phyloP scores from a whole-genome alignment of 2,113 vertebrate genomes.

The Alligator mississippiensis region DNA sequence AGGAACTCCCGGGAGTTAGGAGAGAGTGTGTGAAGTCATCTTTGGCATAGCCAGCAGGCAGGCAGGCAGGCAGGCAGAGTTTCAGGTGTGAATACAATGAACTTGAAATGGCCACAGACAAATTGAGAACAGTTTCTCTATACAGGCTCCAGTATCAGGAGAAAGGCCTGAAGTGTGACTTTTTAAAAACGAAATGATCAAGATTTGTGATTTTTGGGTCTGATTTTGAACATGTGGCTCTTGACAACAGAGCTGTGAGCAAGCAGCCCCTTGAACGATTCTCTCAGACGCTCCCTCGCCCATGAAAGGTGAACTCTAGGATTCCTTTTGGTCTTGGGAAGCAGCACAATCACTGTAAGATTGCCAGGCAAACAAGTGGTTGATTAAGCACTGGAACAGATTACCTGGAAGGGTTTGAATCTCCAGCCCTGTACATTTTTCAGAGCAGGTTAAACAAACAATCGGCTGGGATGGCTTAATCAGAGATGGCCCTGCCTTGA shows the following conservation, averaged over 20 bases:
- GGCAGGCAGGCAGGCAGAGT: neutral
- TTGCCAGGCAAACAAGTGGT: neutral
- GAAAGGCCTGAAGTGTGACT: too few species aligned
- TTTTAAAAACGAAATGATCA: neutral
- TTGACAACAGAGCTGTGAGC: neutral
- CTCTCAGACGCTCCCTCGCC: neutral
- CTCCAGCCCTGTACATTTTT: too few species aligned
- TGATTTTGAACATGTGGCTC: neutral
- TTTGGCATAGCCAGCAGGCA: neutral
- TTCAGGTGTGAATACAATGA: neutral
- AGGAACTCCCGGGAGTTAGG: neutral
- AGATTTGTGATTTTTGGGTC: neutral
- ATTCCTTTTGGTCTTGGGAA: neutral
- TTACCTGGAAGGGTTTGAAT: too few species aligned
- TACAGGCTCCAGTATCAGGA: neutral
- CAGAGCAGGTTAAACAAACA: too few species aligned
- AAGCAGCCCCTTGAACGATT: neutral
- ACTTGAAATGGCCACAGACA: neutral
- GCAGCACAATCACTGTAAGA: neutral
- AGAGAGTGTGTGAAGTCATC: neutral
- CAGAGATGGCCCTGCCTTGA: too few species aligned
- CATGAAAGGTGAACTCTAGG: neutral
- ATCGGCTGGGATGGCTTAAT: too few species aligned
- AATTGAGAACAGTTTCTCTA: neutral
- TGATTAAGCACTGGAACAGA: too few species aligned